Conservation (phyloP, 2,113 vertebrate species). For the Sterna hirundo region DNA sequence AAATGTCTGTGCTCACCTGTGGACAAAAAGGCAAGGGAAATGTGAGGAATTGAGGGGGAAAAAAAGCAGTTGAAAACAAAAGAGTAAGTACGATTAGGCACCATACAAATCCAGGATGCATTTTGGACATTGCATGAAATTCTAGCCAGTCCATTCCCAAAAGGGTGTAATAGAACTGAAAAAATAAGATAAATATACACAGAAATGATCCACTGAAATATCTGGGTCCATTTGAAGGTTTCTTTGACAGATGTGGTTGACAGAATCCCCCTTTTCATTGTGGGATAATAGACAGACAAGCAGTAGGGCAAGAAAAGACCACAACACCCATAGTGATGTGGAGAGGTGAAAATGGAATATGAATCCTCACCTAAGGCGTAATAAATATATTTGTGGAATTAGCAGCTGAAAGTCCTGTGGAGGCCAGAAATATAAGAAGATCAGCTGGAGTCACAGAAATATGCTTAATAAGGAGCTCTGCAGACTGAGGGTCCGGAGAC, state of each 20-base stretch:
- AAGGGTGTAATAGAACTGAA: neutral
- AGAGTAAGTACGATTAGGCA: neutral
- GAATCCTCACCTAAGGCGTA: neutral
- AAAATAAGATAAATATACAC: neutral
- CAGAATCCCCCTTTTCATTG: neutral
- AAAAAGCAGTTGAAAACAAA: neutral
- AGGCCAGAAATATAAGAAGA: neutral
- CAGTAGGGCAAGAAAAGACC: neutral
- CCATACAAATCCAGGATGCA: neutral
- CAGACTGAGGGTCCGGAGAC: neutral
- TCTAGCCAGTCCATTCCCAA: neutral
- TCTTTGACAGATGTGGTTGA: no score
- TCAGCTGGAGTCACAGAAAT: neutral
- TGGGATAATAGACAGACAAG: neutral
- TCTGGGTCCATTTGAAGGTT: neutral
- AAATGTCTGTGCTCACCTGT: neutral
- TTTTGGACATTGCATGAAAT: neutral
- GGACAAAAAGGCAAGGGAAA: neutral
- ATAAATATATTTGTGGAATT: neutral
- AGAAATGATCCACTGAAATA: neutral
- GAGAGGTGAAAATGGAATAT: neutral
- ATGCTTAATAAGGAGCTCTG: neutral
- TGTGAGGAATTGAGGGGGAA: accelerated
- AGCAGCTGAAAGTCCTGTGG: neutral
- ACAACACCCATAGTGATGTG: neutral